Evolutionary conservation across 2,888 invertebrate species (phyloP), one percentile per base, ranked within the genome.

Genomic region (Caenorhabditis sp.): DNA sequence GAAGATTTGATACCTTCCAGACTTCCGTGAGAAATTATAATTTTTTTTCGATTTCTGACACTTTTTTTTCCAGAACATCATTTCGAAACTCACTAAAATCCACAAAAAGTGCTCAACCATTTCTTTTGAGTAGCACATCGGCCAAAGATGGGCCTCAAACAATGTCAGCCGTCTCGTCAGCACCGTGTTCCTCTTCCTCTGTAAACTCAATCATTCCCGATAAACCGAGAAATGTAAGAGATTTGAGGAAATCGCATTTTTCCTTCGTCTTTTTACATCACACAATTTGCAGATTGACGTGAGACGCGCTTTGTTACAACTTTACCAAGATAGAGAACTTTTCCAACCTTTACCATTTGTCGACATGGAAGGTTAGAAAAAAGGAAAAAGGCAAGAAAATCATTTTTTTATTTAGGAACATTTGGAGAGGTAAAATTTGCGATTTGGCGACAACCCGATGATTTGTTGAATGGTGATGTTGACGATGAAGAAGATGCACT

Each of bases 361-460:
- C 36, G 86, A 86, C 66, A 67, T 83, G 54, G 81, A 86, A 76
- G 86, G 84, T 81, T 58, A 23, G 36, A 51, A 21, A 51, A 12
- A 14, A 31, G 17, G 1, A 1, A 21, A 24, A 24, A 12, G 37
- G 51, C 6, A 17, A 26, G 23, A 49, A 26, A n/a, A n/a, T n/a
- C n/a, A n/a, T n/a, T n/a, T n/a, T n/a, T n/a, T n/a, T n/a, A n/a
- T n/a, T n/a, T 51, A 78, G 82, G 85, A n/a, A 83, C 81, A n/a
- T 87, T 84, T 62, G 86, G 85, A 1, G 84, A 87, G 71, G 69
- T 86, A n/a, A 68, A 81, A 23, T 86, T 84, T 74, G 85, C 86
- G 17, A 83, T 86, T 63, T 87, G 86, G 86, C 73, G 84, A 17
- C 84, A 84, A 72, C 76, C 78, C n/a, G 80, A 79, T 26, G 78